phyloP scores from a whole-genome alignment of 2,113 vertebrate genomes.

The Anarrhichthys ocellatus region DNA sequence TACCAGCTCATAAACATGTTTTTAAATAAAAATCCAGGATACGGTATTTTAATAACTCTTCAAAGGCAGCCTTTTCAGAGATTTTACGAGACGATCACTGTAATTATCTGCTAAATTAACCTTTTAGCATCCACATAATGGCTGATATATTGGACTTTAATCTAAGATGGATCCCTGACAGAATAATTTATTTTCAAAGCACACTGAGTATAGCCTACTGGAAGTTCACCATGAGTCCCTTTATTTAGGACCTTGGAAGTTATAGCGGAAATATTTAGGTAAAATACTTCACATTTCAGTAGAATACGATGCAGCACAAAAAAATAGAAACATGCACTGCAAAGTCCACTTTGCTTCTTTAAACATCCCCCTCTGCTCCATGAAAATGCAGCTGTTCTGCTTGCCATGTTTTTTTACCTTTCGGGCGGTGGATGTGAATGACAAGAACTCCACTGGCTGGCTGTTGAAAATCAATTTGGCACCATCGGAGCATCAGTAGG shows the following conservation, averaged over 20 bases:
- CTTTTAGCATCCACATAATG: not conserved
- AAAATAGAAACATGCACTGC: slow-evolving; percentile 26
- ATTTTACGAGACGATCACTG: not conserved
- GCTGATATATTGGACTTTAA: not conserved
- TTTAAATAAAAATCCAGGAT: not conserved
- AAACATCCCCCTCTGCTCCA: not conserved
- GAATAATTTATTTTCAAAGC: not conserved
- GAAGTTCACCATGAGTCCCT: not conserved
- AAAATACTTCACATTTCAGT: slow-evolving; percentile 31
- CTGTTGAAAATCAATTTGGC: slow-evolving; percentile 74
- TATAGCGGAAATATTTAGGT: not conserved
- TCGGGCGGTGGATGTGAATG: slow-evolving; percentile 55
- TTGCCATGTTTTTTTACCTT: slow-evolving; percentile 50
- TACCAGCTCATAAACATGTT: not conserved
- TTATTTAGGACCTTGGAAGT: slow-evolving; percentile 19
- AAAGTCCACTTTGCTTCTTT: slow-evolving; percentile 44
- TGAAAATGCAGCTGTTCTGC: slow-evolving; percentile 54
- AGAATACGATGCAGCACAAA: slow-evolving; percentile 19
- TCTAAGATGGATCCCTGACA: not conserved
- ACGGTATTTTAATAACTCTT: not conserved
- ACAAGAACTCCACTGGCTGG: slow-evolving; percentile 66
- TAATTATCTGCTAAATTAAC: not conserved
- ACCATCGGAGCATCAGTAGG: slow-evolving; percentile 67
- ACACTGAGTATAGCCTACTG: not conserved
- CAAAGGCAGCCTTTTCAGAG: not conserved